These are phyloP conservation scores for Hypotaenidia okinawae DNA, from an alignment of 2,797 vertebrate genomes.

Conservation along the genomic window DNA sequence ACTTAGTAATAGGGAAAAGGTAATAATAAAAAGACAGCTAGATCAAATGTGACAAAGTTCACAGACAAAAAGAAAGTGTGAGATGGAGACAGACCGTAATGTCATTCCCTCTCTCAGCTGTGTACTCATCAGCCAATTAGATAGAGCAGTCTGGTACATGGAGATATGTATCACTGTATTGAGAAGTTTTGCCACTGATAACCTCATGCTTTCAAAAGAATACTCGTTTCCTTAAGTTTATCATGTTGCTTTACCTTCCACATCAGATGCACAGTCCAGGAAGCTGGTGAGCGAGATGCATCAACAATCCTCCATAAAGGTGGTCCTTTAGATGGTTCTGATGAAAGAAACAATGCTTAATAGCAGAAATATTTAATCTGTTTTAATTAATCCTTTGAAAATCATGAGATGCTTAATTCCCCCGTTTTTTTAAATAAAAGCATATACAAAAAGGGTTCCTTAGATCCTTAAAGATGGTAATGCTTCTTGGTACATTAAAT, in stretches of 20 bases:
- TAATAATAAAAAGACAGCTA: neutral
- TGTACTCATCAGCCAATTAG: neutral
- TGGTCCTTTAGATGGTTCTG: constrained; percentile 85
- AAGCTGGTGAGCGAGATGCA: neutral
- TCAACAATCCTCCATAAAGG: constrained; percentile 83
- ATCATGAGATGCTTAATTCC: neutral
- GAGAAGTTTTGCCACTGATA: neutral
- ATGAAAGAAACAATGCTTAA: constrained; percentile 7
- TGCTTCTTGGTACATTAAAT: neutral
- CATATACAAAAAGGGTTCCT: neutral
- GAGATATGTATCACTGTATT: neutral
- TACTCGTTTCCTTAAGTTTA: neutral
- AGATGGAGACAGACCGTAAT: neutral
- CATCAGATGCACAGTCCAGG: constrained; percentile 74
- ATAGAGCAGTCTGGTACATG: neutral
- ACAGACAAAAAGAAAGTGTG: neutral
- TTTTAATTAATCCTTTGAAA: neutral
- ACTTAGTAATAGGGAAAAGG: neutral
- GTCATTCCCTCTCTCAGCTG: neutral
- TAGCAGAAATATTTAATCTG: neutral
- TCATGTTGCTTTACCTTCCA: constrained; percentile 85
- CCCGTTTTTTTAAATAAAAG: neutral
- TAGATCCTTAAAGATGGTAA: neutral
- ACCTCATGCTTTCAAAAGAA: neutral
- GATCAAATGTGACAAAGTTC: neutral